Evolutionary conservation across 2,888 invertebrate species (phyloP), one percentile per base, ranked within the genome.

Genomic region (Pogonocherus hispidulus): DNA sequence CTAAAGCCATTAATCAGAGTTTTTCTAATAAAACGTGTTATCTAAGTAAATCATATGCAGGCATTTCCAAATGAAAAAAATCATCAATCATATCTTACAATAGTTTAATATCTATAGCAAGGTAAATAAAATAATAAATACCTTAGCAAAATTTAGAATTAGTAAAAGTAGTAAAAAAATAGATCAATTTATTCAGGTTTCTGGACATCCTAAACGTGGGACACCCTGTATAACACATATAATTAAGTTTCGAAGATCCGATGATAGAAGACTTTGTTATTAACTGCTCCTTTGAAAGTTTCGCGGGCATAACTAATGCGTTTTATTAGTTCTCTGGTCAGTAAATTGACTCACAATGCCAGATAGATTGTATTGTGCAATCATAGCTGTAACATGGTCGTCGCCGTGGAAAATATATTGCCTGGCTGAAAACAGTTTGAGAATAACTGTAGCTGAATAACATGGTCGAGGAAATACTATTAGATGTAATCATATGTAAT

Each of bases 251-350:
- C 60, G 18, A 37, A 22, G 35, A 62, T 51, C 19, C 20, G 51
- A 19, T 51, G 49, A 62, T 62, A 49, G 23, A 62, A 62, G 51
- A 35, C 35, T 51, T 62, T 37, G 51, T 51, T 49, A 51, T 62
- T 62, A 62, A 32, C 51, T 60, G 60, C 47, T 49, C 27, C 49
- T 56, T 46, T 23, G 23, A 44, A 23, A 23, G 16, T 22, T 46
- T 57, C 44, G 57, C 41, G 22, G 41, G 46, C 46, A 46, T 20
- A 46, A 20, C 44, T 23, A 57, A 57, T 23, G 46, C 22, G 44
- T 57, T 57, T 46, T 57, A 57, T 44, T 57, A 14, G 57, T 19
- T 35, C 2, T 11, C 35, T 55, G 37, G 35, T 55, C 37, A 11
- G 20, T 20, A 55, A 41, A 20, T 20, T 55, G 22, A 55, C 9